Evolutionary conservation across 2,113 vertebrate genomes (phyloP).

Genomic region (Taxidea taxus): DNA sequence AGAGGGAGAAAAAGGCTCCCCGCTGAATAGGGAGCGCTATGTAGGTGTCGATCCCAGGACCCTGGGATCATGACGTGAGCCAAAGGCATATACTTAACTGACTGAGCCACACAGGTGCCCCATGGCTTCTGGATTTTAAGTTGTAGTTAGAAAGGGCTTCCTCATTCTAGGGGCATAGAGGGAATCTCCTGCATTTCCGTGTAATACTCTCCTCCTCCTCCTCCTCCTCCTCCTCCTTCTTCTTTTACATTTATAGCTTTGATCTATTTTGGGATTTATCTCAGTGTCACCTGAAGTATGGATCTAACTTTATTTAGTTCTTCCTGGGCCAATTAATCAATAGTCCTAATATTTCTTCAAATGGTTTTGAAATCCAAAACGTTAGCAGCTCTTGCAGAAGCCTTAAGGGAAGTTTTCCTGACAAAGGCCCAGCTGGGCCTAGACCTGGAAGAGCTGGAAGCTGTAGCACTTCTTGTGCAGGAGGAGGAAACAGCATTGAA

Average conservation of each 20-base stretch:
- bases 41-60: too few relatives aligned
- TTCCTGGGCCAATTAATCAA: neutral
- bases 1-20: too few relatives aligned
- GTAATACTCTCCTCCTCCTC: too few relatives aligned
- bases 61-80: too few relatives aligned
- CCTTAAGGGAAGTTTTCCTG: constrained; percentile 82
- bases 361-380: constrained; percentile 87
- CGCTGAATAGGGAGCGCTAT: too few relatives aligned
- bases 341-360: constrained; percentile 44
- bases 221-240: too few relatives aligned
- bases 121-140: neutral
- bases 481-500: constrained; percentile 82
- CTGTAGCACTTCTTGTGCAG: constrained; percentile 86
- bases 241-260: neutral
- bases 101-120: too few relatives aligned
- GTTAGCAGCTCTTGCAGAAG: constrained; percentile 84
- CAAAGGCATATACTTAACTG: too few relatives aligned
- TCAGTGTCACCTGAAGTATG: neutral
- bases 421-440: constrained; percentile 88
- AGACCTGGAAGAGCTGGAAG: constrained; percentile 92
- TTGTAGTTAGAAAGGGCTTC: neutral
- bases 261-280: neutral
- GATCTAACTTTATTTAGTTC: neutral
- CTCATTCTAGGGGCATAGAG: neutral
- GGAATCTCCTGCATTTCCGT: neutral